Evolutionary conservation across 1,140 invertebrate species (phyloP).

Genomic region (Glomeris maerens): DNA sequence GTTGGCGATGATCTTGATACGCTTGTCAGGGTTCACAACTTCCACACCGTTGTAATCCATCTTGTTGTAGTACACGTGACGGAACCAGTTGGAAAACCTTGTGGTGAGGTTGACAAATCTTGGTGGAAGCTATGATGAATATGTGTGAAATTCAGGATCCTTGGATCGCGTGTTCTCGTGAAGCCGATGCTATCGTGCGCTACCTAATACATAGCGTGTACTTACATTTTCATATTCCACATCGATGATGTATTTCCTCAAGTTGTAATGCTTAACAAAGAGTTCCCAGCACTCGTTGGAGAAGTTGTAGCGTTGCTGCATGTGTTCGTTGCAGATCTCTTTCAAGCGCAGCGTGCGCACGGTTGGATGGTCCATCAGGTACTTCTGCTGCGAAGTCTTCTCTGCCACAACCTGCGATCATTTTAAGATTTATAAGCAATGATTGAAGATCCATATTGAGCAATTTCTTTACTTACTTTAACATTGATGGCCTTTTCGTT

Average conservation of each 20-base stretch:
- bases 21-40: neutral
- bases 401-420: too few relatives aligned
- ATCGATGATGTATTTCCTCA: neutral
- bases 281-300: neutral
- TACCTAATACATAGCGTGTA: neutral
- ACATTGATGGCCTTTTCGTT: neutral
- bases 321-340: neutral
- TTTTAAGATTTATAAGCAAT: too few relatives aligned
- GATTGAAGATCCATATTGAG: too few relatives aligned
- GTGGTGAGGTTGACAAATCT: neutral
- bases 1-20: constrained; percentile 5
- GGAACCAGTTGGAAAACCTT: constrained; percentile 1
- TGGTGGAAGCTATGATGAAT: neutral
- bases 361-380: neutral
- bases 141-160: neutral
- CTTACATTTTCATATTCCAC: constrained; percentile 6
- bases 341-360: neutral
- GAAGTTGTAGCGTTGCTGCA: constrained; percentile 1
- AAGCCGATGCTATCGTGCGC: neutral
- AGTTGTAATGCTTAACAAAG: neutral
- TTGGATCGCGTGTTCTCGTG: neutral
- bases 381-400: constrained; percentile 1
- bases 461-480: neutral
- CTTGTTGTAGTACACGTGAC: constrained; percentile 9
- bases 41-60: neutral